Conservation (phyloP, 1,140 invertebrate species). For the Brachionus calyciflorus region DNA sequence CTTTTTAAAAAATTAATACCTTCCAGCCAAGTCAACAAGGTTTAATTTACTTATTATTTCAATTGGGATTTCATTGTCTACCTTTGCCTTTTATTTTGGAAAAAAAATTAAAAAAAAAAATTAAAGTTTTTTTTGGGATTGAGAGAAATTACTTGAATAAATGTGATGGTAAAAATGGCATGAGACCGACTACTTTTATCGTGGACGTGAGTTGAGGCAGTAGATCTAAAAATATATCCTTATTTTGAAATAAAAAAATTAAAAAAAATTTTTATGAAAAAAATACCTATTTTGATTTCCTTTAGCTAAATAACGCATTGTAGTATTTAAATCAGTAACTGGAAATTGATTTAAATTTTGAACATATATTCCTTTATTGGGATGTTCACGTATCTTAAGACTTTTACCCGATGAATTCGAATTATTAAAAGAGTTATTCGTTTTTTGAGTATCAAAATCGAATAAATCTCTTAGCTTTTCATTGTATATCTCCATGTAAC, state of each 20-base stretch:
- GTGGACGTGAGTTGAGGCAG: conserved; percentile 98
- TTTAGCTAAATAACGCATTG: conserved; percentile 26
- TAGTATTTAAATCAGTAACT: conserved; percentile 29
- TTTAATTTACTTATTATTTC: conserved; percentile 66
- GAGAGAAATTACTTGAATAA: conserved; percentile 70
- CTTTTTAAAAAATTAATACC: conserved; percentile 52
- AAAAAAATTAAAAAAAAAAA: background rate
- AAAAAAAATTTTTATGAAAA: background rate
- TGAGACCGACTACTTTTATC: conserved; percentile 94
- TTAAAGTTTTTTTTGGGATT: conserved; percentile 64
- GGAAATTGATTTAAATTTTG: conserved; percentile 43
- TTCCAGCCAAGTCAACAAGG: conserved; percentile 70
- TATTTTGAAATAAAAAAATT: background rate
- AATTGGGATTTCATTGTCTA: conserved; percentile 58
- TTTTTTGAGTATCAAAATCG: background rate
- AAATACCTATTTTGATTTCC: conserved; percentile 1
- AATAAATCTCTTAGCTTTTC: conserved; percentile 74
- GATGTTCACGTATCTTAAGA: conserved; percentile 74
- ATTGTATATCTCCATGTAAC: conserved; percentile 87
- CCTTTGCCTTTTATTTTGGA: conserved; percentile 22
- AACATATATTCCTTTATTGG: conserved; percentile 43
- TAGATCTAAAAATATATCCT: too few species aligned
- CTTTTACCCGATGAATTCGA: conserved; percentile 61
- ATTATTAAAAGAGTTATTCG: background rate
- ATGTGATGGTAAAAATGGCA: conserved; percentile 92